A percentile compares a stretch with the other conserved stretches of the same genome.
These are phyloP conservation scores for Selene dorsalis DNA, from an alignment of 2,797 vertebrate species.

Conservation along the genomic window DNA sequence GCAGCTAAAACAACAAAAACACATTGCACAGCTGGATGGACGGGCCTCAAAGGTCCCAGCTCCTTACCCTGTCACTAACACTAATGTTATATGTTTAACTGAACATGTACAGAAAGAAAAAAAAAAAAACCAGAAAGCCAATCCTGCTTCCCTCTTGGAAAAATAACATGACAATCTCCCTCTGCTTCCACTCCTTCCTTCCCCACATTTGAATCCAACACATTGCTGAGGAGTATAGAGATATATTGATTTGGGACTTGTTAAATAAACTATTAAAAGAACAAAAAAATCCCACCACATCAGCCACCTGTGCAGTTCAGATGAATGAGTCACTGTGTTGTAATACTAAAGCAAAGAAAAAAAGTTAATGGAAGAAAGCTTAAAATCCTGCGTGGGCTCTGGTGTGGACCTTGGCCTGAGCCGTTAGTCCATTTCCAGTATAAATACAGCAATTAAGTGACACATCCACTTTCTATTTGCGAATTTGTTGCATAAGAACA, in stretches of 20 bases:
- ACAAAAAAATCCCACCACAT: slow-evolving; percentile 9
- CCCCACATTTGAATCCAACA: background rate
- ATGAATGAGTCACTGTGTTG: slow-evolving; percentile 69
- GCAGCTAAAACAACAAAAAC: slow-evolving; percentile 78
- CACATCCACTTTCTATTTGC: slow-evolving; percentile 74
- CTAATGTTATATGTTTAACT: slow-evolving; percentile 13
- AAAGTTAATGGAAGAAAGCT: slow-evolving; percentile 68
- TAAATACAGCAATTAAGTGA: slow-evolving; percentile 73
- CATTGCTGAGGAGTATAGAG: background rate
- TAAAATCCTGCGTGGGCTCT: slow-evolving; percentile 60
- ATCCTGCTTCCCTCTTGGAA: slow-evolving; percentile 29
- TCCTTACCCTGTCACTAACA: slow-evolving; percentile 16
- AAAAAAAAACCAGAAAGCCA: slow-evolving; percentile 42
- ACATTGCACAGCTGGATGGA: slow-evolving; percentile 51
- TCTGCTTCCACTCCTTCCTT: slow-evolving; percentile 43
- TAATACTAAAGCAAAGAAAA: slow-evolving; percentile 58
- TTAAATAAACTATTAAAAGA: slow-evolving; percentile 38
- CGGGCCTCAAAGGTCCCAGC: slow-evolving; percentile 34
- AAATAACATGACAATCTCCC: slow-evolving; percentile 3
- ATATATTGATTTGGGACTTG: slow-evolving; percentile 34
- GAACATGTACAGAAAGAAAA: slow-evolving; percentile 33
- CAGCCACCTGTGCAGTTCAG: slow-evolving; percentile 48
- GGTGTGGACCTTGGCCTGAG: slow-evolving; percentile 45
- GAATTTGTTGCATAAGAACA: slow-evolving; percentile 70
- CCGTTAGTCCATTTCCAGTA: slow-evolving; percentile 64